Evolutionary conservation across 2,113 vertebrate species (phyloP), one percentile per base, ranked within the genome.

Genomic region (Burhinus bistriatus): DNA sequence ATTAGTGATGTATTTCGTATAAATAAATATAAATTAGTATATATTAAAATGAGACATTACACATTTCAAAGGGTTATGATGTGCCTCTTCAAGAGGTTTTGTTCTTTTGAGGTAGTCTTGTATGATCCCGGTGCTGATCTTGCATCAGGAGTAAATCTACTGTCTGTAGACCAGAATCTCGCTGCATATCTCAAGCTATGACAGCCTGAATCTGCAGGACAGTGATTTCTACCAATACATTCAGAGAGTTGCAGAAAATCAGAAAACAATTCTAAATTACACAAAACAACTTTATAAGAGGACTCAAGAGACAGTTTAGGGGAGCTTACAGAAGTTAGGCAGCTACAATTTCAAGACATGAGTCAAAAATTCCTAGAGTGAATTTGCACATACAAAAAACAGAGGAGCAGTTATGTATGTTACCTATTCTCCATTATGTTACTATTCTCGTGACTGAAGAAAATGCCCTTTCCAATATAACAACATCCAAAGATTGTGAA

Each of bases 101-200:
- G 32, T 17, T 51, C 18, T 52, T 79, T 79, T 59, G 52, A 25
- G 34, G 19, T 34, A 72, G 23, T 30, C 27, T 59, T n/a, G 19
- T 15, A 9, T 2, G 22, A 42, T 23, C n/a, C 34, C 36, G 36
- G 44, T 16, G 58, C 18, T 85, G 51, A 25, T 66, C 22, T 58
- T 64, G 5, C 57, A 51, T 71, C 23, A 59, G 44, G 59, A 52
- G 12, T 58, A 72, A 44, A 58, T 30, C 51, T 44, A 18, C 18
- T 32, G 44, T 32, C 58, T 58, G 22, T 12, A 79, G 58, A 72
- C 22, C 36, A 45, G 59, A 80, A 17, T 79, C 27, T 29, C 3
- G 0, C 15, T 12, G 32, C 0, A 0, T 23, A 27, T 20, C 32
- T 52, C 32, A 52, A 27, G 12, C 32, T 34, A 13, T 6, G 22